Evolutionary conservation across 2,113 vertebrate genomes (phyloP).

Genomic region (Lucifuga dentata): DNA sequence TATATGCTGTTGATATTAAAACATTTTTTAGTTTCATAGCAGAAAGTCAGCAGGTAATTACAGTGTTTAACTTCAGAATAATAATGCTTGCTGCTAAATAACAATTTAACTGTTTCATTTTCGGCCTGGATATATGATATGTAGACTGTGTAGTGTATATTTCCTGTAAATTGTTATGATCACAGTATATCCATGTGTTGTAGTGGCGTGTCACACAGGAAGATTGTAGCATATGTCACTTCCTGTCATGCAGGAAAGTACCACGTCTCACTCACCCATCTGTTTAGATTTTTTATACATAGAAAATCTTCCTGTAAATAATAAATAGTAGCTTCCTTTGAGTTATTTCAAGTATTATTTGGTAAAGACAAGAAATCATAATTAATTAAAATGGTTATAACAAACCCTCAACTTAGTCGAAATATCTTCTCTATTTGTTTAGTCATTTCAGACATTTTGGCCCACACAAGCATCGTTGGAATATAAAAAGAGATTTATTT

Average conservation of each 20-base stretch:
- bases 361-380: not conserved
- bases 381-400: too few relatives aligned
- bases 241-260: conserved; percentile 60
- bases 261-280: not conserved
- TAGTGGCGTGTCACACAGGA: conserved; percentile 60
- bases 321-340: conserved; percentile 2
- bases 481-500: not conserved
- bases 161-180: conserved; percentile 20
- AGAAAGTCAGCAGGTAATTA: conserved; percentile 33
- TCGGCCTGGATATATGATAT: too few relatives aligned
- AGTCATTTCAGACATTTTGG: not conserved
- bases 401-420: not conserved
- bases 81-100: conserved; percentile 22
- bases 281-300: not conserved
- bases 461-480: too few relatives aligned
- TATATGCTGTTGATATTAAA: not conserved
- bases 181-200: conserved; percentile 40
- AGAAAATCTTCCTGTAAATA: not conserved
- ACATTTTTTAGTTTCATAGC: conserved; percentile 3
- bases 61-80: conserved; percentile 29
- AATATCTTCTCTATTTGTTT: not conserved
- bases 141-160: not conserved
- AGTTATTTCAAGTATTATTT: not conserved
- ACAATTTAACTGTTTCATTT: not conserved
- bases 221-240: conserved; percentile 60